Evolutionary conservation across 2,113 vertebrate species (phyloP).

Genomic region (Peromyscus polionotus): DNA sequence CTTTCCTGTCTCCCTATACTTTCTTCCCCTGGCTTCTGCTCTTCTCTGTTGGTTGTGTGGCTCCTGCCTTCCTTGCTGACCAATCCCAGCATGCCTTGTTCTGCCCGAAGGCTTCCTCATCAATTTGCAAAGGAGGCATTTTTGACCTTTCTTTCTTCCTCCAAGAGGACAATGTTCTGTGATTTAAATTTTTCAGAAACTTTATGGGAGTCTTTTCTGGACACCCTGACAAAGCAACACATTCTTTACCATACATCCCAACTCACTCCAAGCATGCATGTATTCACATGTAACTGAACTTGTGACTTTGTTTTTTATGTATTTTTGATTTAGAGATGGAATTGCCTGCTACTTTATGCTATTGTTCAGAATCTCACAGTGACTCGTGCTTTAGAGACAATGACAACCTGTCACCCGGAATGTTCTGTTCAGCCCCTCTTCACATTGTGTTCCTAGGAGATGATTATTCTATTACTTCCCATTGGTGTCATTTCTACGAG

Average conservation of each 20-base stretch:
- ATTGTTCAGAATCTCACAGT: neutral
- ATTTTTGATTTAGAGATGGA: neutral
- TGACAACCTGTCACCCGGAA: neutral
- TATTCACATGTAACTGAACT: neutral
- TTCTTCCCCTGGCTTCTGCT: neutral
- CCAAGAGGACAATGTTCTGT: neutral
- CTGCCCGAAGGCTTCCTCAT: neutral
- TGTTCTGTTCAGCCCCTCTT: slow-evolving; percentile 4
- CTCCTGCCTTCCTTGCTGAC: neutral
- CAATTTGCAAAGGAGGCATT: neutral
- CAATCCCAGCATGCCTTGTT: neutral
- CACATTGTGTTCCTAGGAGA: neutral
- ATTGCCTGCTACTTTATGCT: neutral
- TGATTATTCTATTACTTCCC: slow-evolving; percentile 47
- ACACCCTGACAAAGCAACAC: neutral
- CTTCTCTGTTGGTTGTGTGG: neutral
- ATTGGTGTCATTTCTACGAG: neutral
- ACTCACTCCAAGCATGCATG: neutral
- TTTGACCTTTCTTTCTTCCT: neutral
- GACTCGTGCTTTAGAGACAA: neutral
- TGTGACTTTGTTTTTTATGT: slow-evolving; percentile 8
- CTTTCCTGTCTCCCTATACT: neutral
- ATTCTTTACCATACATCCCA: neutral
- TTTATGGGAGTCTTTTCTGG: neutral
- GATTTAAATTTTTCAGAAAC: slow-evolving; percentile 12